Percentiles rank a stretch among this genome's conserved stretches.
Conservation (phyloP, 2,888 invertebrate genomes). For the Erebia epiphron region DNA sequence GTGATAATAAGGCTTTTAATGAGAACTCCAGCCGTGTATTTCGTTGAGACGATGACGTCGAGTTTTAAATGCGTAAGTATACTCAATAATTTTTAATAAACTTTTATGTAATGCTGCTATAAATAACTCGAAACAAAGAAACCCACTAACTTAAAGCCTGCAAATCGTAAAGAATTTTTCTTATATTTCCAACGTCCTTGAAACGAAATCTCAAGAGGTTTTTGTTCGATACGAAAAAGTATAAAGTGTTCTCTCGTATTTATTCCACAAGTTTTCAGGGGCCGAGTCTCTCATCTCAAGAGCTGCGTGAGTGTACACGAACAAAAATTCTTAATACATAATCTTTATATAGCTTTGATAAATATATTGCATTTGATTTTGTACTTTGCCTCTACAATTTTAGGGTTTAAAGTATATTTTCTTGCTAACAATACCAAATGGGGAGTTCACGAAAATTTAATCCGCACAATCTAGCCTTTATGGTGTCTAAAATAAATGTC, state of each 20-base stretch:
- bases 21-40: too few relatives aligned
- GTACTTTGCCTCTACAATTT: constrained; percentile 46
- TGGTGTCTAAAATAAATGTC: constrained; percentile 34
- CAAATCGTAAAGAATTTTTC: constrained; percentile 23
- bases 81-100: too few relatives aligned
- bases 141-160: background rate
- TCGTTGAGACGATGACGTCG: too few relatives aligned
- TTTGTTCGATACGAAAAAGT: constrained; percentile 39
- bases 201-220: constrained; percentile 35
- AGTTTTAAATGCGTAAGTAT: too few relatives aligned
- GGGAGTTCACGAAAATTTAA: constrained; percentile 24
- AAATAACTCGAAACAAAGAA: background rate
- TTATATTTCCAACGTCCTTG: constrained; percentile 25
- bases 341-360: constrained; percentile 12
- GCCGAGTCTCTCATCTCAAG: constrained; percentile 66
- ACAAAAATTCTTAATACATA: constrained; percentile 52
- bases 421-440: constrained; percentile 21
- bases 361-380: constrained; percentile 44
- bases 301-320: constrained; percentile 60
- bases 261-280: constrained; percentile 44
- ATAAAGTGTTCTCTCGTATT: constrained; percentile 39
- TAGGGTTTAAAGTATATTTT: constrained; percentile 29
- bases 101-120: background rate
- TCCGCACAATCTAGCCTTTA: constrained; percentile 39
- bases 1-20: too few relatives aligned